These are phyloP conservation scores for Planiliza haematocheilus DNA, from an alignment of 2,113 vertebrate genomes.

Conservation along the genomic window DNA sequence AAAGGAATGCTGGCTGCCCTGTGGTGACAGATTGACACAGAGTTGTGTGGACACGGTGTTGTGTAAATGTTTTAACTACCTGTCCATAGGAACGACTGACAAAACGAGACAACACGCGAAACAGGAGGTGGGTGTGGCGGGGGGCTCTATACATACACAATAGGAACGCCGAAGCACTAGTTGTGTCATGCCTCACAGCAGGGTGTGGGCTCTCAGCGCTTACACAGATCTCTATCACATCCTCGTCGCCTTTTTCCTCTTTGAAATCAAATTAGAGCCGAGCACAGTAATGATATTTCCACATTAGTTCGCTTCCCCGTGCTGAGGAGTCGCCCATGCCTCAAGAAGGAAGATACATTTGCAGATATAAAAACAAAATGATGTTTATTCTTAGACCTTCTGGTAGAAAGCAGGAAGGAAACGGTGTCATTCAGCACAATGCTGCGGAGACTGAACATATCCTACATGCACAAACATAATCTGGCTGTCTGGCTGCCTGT, in stretches of 20 bases:
- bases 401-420: neutral
- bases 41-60: neutral
- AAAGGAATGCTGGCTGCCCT: neutral
- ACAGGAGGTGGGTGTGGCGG: neutral
- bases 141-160: slow-evolving; percentile 8
- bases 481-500: neutral
- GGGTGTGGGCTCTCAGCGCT: slow-evolving; percentile 26
- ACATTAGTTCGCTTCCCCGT: neutral
- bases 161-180: slow-evolving; percentile 30
- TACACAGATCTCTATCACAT: slow-evolving; percentile 16
- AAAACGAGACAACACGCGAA: neutral
- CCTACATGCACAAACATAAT: neutral
- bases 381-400: neutral
- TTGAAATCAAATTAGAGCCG: neutral
- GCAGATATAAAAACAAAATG: slow-evolving; percentile 9
- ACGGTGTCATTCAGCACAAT: neutral
- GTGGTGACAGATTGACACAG: neutral
- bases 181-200: slow-evolving; percentile 52
- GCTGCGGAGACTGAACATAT: neutral
- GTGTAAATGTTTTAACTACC: slow-evolving; percentile 7
- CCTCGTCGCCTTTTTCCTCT: neutral
- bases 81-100: slow-evolving; percentile 15
- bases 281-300: neutral
- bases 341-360: neutral
- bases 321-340: neutral